Base-by-base conservation (phyloP, 2,113 vertebrate species). In the Clupea harengus region DNA sequence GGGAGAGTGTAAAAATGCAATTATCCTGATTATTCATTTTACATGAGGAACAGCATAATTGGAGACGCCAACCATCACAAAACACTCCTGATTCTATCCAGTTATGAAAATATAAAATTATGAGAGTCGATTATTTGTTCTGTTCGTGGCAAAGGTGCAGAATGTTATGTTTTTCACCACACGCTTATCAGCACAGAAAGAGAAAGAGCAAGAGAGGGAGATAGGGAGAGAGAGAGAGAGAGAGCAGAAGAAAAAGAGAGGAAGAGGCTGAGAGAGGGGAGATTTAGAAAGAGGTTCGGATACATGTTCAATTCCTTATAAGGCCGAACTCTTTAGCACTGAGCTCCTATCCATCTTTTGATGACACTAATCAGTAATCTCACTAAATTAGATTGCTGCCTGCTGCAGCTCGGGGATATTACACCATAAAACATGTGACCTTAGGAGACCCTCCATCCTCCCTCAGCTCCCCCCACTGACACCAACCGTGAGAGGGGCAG, bases 31-130 rank as follows among this genome's bases (percentile, higher is more conserved):
- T 52, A 32, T 82, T 85, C 80, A 87, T 87, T 87, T 82, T 84
- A 86, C 72, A 88, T 25, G 11, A 57, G 64, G 57, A 83, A 54
- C 83, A 87, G 86, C 57, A 15, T 75, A 89, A 84, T 50, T 47
- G 22, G 13, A 7, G 9, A 45, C 13, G 28, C 75, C 82, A 89
- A 75, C 28, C 84, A 82, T 32, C 60, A 82, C 84, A 82, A 50
- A 39, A 28, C 28, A 4, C 4, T 45, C 28, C 45, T 64, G 75
- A 87, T n/a, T 60, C 9, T 46, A 54, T 50, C 52, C 78, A 78
- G 87, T 82, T 84, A 46, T 32, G 60, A 85, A 88, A 88, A 86
- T 13, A 88, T 6, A 2, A 72, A 67, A 50, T 60, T 8, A 46
- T 49, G 67, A 39, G 2, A 9, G 64, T 72, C 32, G 64, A 72